phyloP scores from a whole-genome alignment of 2,113 vertebrate species.

The Hipposideros armiger region DNA sequence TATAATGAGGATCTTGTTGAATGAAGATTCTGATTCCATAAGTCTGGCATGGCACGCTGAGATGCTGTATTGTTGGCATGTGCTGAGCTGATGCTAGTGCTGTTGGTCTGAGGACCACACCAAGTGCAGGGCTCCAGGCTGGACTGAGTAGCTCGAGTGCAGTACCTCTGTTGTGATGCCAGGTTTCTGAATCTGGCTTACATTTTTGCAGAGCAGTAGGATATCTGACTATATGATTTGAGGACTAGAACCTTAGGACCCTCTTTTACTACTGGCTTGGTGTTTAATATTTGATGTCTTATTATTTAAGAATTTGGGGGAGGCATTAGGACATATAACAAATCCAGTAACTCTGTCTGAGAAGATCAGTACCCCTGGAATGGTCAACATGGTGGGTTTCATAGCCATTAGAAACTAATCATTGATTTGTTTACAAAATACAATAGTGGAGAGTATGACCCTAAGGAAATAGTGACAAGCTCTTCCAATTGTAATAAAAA shows the following conservation, averaged over 20 bases:
- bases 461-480: background rate
- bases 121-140: background rate
- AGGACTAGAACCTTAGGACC: background rate
- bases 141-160: background rate
- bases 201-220: background rate
- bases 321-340: background rate
- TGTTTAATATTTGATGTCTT: background rate
- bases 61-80: background rate
- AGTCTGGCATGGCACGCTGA: background rate
- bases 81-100: background rate
- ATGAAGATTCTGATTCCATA: background rate
- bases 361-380: background rate
- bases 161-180: background rate
- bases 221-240: background rate
- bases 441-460: background rate
- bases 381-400: background rate
- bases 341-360: background rate
- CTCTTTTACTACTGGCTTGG: background rate
- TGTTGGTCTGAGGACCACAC: background rate
- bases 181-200: background rate
- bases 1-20: background rate
- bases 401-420: background rate
- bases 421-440: background rate
- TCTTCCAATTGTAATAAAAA: background rate
- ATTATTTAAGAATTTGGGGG: background rate